phyloP scores from a whole-genome alignment of 2,113 vertebrate genomes.

The Serinus canaria region DNA sequence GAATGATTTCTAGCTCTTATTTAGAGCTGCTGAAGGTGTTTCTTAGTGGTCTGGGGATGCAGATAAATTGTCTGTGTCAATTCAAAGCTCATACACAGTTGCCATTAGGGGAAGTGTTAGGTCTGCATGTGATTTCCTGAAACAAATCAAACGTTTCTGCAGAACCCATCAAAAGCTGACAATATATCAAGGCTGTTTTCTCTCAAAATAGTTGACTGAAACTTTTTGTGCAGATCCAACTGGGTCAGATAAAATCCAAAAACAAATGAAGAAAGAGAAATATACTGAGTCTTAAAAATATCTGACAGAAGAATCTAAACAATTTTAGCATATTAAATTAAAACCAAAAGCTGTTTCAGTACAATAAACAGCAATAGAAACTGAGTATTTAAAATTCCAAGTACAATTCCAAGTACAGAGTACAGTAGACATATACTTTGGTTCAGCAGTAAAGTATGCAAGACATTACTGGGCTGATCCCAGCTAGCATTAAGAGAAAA shows the following conservation, averaged over 20 bases:
- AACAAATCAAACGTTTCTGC: background rate
- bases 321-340: background rate
- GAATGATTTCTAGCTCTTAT: background rate
- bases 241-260: background rate
- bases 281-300: background rate
- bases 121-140: background rate
- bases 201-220: background rate
- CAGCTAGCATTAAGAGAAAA: background rate
- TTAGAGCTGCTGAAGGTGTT: background rate
- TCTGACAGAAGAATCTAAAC: background rate
- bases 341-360: background rate
- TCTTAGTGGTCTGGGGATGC: background rate
- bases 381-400: background rate
- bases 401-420: fast-evolving
- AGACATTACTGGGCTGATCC: background rate
- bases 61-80: background rate
- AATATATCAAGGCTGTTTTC: background rate
- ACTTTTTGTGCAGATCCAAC: background rate
- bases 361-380: background rate
- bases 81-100: background rate
- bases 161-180: background rate
- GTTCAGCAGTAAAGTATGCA: background rate
- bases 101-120: background rate
- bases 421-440: fast-evolving
- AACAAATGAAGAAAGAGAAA: background rate